A percentile compares a stretch with the other conserved stretches of the same genome.
These are phyloP conservation scores for Zaprionus bogoriensis DNA, from an alignment of 2,888 invertebrate species.

Conservation along the genomic window DNA sequence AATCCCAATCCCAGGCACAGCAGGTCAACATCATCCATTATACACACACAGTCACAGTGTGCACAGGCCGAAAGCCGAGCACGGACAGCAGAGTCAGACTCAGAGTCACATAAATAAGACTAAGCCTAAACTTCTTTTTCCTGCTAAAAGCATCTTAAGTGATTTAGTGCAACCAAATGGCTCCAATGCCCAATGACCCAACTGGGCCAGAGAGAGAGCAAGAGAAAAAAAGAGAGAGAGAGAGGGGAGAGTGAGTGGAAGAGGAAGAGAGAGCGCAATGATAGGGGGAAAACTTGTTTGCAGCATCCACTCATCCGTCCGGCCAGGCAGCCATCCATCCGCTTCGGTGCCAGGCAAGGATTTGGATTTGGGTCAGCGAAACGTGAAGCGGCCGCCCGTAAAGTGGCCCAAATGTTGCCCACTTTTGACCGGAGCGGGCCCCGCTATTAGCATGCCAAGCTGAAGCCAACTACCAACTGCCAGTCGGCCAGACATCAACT, in stretches of 20 bases:
- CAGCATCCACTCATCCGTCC: conserved; percentile 32
- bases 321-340: conserved; percentile 4
- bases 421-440: conserved; percentile 51
- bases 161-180: conserved; percentile 73
- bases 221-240: neutral
- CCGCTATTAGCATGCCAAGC: conserved; percentile 68
- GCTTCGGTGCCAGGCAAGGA: conserved; percentile 38
- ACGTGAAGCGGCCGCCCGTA: conserved; percentile 63
- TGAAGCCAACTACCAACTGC: conserved; percentile 62
- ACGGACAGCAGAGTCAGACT: conserved; percentile 12
- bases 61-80: conserved; percentile 10
- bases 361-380: conserved; percentile 75
- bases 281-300: conserved; percentile 52
- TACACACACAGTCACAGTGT: conserved; percentile 22
- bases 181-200: conserved; percentile 41
- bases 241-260: neutral
- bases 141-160: conserved; percentile 77
- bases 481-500: conserved; percentile 47
- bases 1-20: conserved; percentile 40
- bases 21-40: conserved; percentile 77
- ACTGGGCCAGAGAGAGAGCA: neutral
- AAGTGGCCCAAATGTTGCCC: conserved; percentile 75
- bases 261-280: neutral
- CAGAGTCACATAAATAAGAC: conserved; percentile 67
- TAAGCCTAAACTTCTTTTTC: conserved; percentile 74